These are phyloP conservation scores for Caenorhabditis auriculariae DNA, from an alignment of 2,888 invertebrate species.

Conservation along the genomic window DNA sequence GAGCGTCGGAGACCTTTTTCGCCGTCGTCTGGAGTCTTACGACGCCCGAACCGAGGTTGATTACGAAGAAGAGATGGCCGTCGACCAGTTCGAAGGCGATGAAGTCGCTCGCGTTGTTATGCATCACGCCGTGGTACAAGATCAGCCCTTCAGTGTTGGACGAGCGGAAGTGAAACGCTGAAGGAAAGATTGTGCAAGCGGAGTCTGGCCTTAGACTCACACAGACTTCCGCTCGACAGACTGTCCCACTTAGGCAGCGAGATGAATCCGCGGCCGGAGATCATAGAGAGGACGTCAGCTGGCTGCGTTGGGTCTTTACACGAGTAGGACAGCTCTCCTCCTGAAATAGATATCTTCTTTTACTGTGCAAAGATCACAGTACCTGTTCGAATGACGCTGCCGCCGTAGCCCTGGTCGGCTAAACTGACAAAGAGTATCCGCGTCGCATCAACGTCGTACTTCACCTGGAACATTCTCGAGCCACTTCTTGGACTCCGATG, in stretches of 20 bases:
- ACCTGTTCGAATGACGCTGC: conserved; percentile 42
- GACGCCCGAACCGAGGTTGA: conserved; percentile 88
- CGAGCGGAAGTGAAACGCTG: conserved; percentile 77
- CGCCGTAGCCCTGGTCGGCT: conserved; percentile 60
- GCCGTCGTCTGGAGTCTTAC: conserved; percentile 72
- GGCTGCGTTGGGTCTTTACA: conserved; percentile 48
- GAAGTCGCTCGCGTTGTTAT: conserved; percentile 71
- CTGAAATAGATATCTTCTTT: conserved; percentile 15
- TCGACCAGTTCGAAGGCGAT: conserved; percentile 91
- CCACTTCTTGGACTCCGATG: too few relatives aligned
- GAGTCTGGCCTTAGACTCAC: conserved; percentile 13
- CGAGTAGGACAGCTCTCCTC: conserved; percentile 58
- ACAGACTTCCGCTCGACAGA: conserved; percentile 55
- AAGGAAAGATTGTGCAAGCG: neutral
- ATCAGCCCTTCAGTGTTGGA: conserved; percentile 91
- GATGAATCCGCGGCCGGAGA: conserved; percentile 33
- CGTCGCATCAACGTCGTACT: conserved; percentile 54
- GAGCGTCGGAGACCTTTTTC: conserved; percentile 47
- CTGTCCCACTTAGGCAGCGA: conserved; percentile 58
- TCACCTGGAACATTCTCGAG: conserved; percentile 35
- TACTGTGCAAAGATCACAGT: neutral
- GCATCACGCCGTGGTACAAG: conserved; percentile 74
- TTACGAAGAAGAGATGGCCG: conserved; percentile 86
- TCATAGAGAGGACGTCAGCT: conserved; percentile 58
- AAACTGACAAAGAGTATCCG: conserved; percentile 55